Evolutionary conservation across 2,113 vertebrate species (phyloP).

Genomic region (Platanista minor): DNA sequence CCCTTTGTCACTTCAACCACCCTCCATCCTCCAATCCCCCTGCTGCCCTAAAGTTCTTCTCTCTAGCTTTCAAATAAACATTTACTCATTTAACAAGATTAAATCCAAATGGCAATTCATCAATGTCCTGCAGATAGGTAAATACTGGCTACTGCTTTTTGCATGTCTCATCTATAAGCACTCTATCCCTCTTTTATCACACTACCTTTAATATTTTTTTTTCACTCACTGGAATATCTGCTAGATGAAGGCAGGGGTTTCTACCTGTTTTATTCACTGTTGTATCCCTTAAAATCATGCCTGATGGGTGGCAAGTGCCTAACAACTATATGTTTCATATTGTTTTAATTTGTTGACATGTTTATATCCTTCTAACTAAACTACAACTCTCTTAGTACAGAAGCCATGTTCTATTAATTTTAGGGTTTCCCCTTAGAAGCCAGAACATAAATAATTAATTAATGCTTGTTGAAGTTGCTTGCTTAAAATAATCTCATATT

Average conservation of each 20-base stretch:
- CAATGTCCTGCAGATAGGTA: background rate
- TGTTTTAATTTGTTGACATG: background rate
- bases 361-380: background rate
- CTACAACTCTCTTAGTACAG: background rate
- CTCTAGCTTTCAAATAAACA: background rate
- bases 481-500: constrained; percentile 29
- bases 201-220: background rate
- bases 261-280: background rate
- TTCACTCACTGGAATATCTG: background rate
- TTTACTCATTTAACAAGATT: background rate
- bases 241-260: background rate
- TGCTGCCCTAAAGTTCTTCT: background rate
- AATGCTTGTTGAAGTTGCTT: background rate
- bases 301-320: background rate
- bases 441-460: constrained; percentile 3
- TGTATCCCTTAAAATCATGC: background rate
- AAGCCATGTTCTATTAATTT: background rate
- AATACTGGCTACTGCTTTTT: background rate
- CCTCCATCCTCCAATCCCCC: background rate
- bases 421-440: background rate
- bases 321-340: background rate
- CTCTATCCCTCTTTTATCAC: background rate
- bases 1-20: background rate
- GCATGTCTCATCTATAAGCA: background rate
- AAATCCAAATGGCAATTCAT: background rate